A percentile compares a stretch with the other conserved stretches of the same genome.
Evolutionary conservation across 2,888 invertebrate species (phyloP).

Genomic region (Apomyelois bistriatella): DNA sequence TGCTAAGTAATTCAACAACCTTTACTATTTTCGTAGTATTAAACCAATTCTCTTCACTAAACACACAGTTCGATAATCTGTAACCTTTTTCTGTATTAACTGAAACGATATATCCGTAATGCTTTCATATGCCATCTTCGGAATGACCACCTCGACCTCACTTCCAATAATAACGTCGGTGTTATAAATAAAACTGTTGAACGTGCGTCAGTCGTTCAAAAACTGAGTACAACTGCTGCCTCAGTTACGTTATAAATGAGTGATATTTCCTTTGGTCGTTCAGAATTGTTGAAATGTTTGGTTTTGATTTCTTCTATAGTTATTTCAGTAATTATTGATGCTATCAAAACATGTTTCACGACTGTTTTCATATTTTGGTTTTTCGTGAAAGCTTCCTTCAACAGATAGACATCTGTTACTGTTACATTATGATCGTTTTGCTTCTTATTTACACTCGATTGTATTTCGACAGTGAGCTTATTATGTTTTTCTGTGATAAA

Average conservation of each 20-base stretch:
- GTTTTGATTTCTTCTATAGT: background rate
- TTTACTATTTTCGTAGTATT: background rate
- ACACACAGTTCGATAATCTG: background rate
- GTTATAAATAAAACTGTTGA: background rate
- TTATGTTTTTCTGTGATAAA: too few relatives aligned
- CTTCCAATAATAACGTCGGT: background rate
- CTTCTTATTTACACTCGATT: too few relatives aligned
- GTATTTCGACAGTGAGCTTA: too few relatives aligned
- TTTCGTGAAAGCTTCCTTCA: background rate
- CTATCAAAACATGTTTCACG: too few relatives aligned
- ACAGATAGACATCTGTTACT: background rate
- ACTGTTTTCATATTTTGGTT: background rate
- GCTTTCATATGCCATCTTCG: background rate
- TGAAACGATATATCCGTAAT: background rate
- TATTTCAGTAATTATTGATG: background rate
- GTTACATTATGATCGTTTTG: too few relatives aligned
- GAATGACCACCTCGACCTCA: background rate
- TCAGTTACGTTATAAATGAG: background rate
- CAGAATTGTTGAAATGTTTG: background rate
- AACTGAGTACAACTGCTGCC: background rate
- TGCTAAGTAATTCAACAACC: background rate
- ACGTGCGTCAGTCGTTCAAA: slow-evolving; percentile 5
- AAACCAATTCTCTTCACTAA: background rate
- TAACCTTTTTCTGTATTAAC: slow-evolving; percentile 3
- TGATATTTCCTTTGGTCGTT: background rate